phyloP scores from a whole-genome alignment of 1,140 invertebrate genomes.

The Mizuhopecten yessoensis region DNA sequence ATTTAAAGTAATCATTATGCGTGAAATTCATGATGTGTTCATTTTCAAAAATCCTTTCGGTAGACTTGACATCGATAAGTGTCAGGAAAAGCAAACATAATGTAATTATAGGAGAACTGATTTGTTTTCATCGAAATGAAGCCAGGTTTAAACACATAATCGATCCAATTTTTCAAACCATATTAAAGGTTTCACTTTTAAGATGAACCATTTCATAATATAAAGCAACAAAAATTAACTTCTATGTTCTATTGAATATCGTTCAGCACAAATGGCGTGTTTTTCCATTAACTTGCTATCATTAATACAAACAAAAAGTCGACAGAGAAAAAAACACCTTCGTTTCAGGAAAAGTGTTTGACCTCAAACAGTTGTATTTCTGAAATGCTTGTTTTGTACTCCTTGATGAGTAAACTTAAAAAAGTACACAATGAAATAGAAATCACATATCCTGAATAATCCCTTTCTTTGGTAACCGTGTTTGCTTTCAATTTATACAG shows the following conservation, averaged over 20 bases:
- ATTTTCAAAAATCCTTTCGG: not conserved
- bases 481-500: constrained; percentile 21
- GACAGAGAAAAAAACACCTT: too few relatives aligned
- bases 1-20: not conserved
- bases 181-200: not conserved
- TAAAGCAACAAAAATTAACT: not conserved
- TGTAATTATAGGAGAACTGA: not conserved
- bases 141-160: not conserved
- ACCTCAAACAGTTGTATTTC: not conserved
- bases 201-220: not conserved
- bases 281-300: not conserved
- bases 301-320: not conserved
- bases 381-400: not conserved
- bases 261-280: not conserved
- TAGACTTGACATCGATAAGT: too few relatives aligned
- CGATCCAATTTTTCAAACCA: not conserved
- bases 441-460: constrained; percentile 13
- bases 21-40: not conserved
- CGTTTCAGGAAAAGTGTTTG: not conserved
- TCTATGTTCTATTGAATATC: not conserved
- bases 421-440: not conserved
- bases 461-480: not conserved
- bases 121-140: not conserved
- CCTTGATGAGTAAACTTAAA: not conserved
- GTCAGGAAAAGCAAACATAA: not conserved